Base-by-base conservation (phyloP, 2,113 vertebrate species). In the Tenebrosternarchus preto region DNA sequence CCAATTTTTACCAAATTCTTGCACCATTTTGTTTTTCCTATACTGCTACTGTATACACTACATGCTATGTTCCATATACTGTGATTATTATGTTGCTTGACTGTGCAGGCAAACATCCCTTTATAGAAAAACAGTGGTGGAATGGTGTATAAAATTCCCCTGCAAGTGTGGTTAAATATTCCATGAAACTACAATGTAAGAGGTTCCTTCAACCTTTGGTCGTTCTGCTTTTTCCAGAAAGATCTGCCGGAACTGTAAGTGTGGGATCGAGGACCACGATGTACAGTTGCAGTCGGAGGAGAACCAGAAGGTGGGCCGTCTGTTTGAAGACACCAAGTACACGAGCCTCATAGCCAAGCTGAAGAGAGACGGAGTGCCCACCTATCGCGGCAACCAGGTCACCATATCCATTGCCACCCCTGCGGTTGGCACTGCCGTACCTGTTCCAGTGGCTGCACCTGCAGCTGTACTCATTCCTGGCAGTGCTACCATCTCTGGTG, bases 271-370 rank as follows among this genome's bases (percentile, higher is more conserved):
- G 63, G 97, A 99, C 29, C 98, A 99, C 19, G 95, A 99, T 63
- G 92, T 99, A 84, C 89, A 93, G 9, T 93, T 96, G 80, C 92
- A 93, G 86, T 94, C 88, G 0, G 96, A 98, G 87, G 96, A 99
- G 76, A 95, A 97, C 88, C 92, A 95, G 85, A 99, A 98, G 92
- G 97, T 99, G 67, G 98, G 98, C 12, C 96, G 93, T 66, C 94
- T 99, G 75, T 95, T 99, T 69, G 96, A 98, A 88, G 98, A 99
- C 83, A 99, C 98, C 12, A 99, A 99, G 82, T 99, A 99, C 86
- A 97, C 95, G 0, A 94, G 95, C 15, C 93, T 99, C 61, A 97
- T 99, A 56, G 96, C 96, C 86, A 98, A 98, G 90, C 92, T 99
- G 83, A 98, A 97, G 89, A 94, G 85, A 0, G 98, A 98, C 73